Percentiles rank a stretch among this genome's conserved stretches.
phyloP scores from a whole-genome alignment of 2,113 vertebrate genomes.

The Coturnix japonica region DNA sequence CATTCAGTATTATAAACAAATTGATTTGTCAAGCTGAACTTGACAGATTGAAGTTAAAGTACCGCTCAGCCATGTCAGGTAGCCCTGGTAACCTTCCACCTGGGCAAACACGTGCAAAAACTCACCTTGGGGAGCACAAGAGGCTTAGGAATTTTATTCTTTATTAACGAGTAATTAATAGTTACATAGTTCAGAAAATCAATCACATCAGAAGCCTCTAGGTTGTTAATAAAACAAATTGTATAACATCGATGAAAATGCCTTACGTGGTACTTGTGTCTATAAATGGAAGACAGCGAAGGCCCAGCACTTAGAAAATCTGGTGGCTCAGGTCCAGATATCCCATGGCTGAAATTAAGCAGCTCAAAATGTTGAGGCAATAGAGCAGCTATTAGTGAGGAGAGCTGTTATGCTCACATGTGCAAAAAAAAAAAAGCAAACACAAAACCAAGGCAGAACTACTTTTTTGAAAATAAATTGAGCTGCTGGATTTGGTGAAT shows the following conservation, averaged over 20 bases:
- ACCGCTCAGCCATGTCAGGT: background rate
- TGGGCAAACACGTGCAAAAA: background rate
- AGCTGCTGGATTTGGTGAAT: background rate
- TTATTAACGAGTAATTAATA: background rate
- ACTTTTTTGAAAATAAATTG: background rate
- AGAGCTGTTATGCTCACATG: background rate
- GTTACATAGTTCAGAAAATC: background rate
- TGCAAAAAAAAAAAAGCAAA: background rate
- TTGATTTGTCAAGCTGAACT: background rate
- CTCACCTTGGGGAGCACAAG: background rate
- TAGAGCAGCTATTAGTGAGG: background rate
- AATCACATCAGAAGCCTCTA: background rate
- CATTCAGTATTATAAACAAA: conserved; percentile 12
- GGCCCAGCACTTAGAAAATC: background rate
- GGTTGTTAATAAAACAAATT: background rate
- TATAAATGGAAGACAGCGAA: background rate
- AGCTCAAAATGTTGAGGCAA: background rate
- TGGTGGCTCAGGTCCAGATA: background rate
- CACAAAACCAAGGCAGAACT: background rate
- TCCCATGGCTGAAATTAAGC: background rate
- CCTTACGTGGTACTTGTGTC: background rate
- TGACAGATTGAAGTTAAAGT: background rate
- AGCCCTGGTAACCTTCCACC: conserved; percentile 10
- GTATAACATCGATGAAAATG: background rate
- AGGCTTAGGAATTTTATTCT: background rate